phyloP scores from a whole-genome alignment of 2,797 vertebrate genomes.

The Eidolon dupreanum region DNA sequence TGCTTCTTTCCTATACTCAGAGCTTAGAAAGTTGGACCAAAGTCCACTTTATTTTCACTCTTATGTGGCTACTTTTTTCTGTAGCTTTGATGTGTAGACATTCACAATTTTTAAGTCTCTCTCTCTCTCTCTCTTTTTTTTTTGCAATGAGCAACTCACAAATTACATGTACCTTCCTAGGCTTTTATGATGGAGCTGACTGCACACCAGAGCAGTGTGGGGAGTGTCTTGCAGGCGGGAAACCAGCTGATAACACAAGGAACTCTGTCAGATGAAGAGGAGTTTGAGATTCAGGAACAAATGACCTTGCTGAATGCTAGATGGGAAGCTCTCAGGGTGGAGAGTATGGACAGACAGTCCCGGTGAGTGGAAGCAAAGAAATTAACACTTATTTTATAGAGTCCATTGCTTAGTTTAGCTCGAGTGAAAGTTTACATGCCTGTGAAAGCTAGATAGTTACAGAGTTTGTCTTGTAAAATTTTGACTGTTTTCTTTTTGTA shows the following conservation, averaged over 20 bases:
- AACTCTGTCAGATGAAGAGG: constrained; percentile 94
- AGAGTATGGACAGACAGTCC: constrained; percentile 97
- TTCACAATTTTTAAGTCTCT: not conserved
- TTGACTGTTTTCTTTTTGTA: not conserved
- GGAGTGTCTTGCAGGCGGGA: constrained; percentile 95
- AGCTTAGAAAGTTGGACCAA: not conserved
- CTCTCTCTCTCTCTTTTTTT: not conserved
- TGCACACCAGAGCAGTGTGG: constrained; percentile 97
- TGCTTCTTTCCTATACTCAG: not conserved
- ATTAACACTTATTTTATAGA: rapidly evolving
- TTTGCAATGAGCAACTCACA: not conserved
- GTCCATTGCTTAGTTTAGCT: rapidly evolving
- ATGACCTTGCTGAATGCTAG: constrained; percentile 97
- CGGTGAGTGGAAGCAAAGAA: constrained; percentile 85
- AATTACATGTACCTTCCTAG: constrained; percentile 77
- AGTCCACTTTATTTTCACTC: not conserved
- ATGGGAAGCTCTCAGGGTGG: constrained; percentile 96
- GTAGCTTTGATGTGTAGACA: not conserved
- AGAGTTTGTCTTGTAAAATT: not conserved
- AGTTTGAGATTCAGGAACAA: constrained; percentile 97
- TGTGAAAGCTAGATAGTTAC: not conserved
- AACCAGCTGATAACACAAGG: constrained; percentile 97
- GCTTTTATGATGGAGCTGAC: constrained; percentile 99
- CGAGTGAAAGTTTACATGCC: no score
- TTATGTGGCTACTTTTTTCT: not conserved